phyloP scores from a whole-genome alignment of 2,797 vertebrate species.

The Percopsis omiscomaycus region DNA sequence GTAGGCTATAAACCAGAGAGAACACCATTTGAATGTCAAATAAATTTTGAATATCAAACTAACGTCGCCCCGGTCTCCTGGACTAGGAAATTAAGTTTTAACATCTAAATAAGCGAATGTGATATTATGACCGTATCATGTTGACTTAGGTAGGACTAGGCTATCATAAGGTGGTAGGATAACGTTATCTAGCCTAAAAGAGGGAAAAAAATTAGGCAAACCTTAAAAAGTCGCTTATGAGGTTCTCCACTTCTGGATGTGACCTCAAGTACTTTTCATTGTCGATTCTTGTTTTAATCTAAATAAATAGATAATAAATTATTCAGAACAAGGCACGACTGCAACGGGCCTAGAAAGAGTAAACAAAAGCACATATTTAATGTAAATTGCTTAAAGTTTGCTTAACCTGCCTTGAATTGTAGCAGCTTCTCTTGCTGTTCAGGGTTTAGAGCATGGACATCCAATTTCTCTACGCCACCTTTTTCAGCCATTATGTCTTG shows the following conservation, averaged over 20 bases:
- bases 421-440: slow-evolving; percentile 75
- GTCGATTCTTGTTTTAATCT: slow-evolving; percentile 75
- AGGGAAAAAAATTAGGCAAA: slow-evolving; percentile 20
- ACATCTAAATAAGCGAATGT: too few species aligned
- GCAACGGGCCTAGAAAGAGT: neutral
- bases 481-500: neutral
- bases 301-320: slow-evolving; percentile 10
- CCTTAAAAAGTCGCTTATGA: slow-evolving; percentile 76
- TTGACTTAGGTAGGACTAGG: too few species aligned
- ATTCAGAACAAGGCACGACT: too few species aligned
- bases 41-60: too few species aligned
- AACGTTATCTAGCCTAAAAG: too few species aligned
- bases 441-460: slow-evolving; percentile 50
- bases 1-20: too few species aligned
- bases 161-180: too few species aligned
- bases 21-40: too few species aligned
- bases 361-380: neutral
- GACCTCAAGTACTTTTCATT: slow-evolving; percentile 76
- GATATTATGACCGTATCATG: too few species aligned
- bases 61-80: too few species aligned
- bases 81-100: too few species aligned
- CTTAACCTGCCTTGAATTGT: slow-evolving; percentile 71
- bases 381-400: neutral
- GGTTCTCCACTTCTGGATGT: slow-evolving; percentile 74
- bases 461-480: slow-evolving; percentile 33